phyloP scores from a whole-genome alignment of 2,888 invertebrate genomes.

The Ischnus inquisitorius region DNA sequence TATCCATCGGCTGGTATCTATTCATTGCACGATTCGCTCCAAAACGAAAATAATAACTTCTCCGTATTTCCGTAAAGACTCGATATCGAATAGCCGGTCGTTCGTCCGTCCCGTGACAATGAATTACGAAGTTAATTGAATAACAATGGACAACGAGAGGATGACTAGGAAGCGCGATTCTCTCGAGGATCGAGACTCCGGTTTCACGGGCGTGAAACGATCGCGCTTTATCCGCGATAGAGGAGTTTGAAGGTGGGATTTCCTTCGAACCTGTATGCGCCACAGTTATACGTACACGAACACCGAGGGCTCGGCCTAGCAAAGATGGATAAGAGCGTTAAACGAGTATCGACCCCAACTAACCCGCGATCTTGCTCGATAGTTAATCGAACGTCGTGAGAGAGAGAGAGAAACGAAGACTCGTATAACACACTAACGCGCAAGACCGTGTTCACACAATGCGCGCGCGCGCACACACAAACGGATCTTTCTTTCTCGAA shows the following conservation, averaged over 20 bases:
- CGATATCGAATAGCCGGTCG: not conserved
- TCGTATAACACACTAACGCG: not conserved
- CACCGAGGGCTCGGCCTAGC: conserved; percentile 57
- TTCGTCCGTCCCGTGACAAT: conserved; percentile 10
- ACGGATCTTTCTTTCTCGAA: conserved; percentile 71
- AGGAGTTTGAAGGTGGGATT: conserved; percentile 49
- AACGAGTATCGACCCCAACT: conserved; percentile 80
- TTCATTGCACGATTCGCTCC: no score
- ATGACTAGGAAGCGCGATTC: conserved; percentile 53
- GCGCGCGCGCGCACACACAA: conserved; percentile 36
- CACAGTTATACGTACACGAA: conserved; percentile 43
- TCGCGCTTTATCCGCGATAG: conserved; percentile 59
- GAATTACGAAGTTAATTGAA: conserved; percentile 45
- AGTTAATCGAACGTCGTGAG: conserved; percentile 77
- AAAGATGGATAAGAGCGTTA: conserved; percentile 75
- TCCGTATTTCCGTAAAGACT: not conserved
- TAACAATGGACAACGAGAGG: conserved; percentile 26
- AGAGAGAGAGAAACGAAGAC: conserved; percentile 7
- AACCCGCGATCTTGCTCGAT: conserved; percentile 80
- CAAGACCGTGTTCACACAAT: conserved; percentile 1
- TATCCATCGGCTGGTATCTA: no score
- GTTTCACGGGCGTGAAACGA: conserved; percentile 64
- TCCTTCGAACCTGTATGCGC: conserved; percentile 52
- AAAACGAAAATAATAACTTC: not conserved
- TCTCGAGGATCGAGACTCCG: conserved; percentile 49